phyloP scores from a whole-genome alignment of 2,113 vertebrate species.

The Holacanthus passer region DNA sequence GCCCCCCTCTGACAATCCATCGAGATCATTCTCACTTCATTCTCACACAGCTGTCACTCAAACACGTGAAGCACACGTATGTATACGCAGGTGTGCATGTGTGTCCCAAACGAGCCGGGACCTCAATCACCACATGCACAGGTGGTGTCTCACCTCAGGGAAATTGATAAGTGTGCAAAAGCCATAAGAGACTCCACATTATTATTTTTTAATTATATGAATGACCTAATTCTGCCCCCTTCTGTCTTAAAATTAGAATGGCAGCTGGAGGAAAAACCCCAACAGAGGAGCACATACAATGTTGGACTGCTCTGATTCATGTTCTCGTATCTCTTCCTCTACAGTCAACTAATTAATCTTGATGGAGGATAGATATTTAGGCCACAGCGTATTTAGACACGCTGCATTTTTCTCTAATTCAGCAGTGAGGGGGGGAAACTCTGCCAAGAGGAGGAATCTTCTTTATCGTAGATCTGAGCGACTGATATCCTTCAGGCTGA shows the following conservation, averaged over 20 bases:
- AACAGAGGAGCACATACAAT: neutral
- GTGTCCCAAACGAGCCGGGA: neutral
- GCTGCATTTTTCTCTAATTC: neutral
- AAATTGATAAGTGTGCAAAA: neutral
- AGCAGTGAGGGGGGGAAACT: neutral
- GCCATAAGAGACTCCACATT: neutral
- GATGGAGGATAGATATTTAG: neutral
- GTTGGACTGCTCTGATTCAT: neutral
- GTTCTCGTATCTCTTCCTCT: neutral
- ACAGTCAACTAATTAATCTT: neutral
- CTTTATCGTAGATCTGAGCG: neutral
- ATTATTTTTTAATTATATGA: constrained; percentile 44
- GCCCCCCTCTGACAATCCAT: constrained; percentile 10
- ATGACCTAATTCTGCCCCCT: constrained; percentile 67
- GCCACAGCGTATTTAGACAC: neutral
- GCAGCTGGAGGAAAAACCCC: constrained; percentile 27
- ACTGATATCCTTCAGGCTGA: constrained; percentile 1
- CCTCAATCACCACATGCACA: constrained; percentile 6
- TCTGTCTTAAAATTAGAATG: constrained; percentile 53
- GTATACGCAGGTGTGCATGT: neutral
- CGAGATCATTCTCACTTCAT: constrained; percentile 26
- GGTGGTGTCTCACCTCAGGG: neutral
- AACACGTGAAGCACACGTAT: neutral
- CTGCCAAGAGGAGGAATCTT: neutral
- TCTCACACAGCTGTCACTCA: constrained; percentile 43